Evolutionary conservation across 2,888 invertebrate species (phyloP).

Genomic region (Rhabditophanes sp.): DNA sequence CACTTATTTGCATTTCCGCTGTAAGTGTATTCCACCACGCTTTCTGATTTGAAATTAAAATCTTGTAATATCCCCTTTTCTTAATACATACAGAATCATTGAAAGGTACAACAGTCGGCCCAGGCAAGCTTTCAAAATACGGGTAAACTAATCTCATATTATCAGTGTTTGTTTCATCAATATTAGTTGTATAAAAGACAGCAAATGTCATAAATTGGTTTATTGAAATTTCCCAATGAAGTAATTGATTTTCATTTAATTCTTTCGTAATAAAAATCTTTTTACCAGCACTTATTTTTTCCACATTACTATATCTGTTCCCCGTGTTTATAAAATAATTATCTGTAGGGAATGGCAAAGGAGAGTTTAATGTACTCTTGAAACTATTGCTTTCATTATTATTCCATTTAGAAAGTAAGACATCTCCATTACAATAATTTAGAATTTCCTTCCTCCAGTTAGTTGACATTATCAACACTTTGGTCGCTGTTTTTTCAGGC

Average conservation of each 20-base stretch:
- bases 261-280: constrained; percentile 14
- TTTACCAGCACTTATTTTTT: constrained; percentile 13
- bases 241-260: constrained; percentile 11
- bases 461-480: constrained; percentile 14
- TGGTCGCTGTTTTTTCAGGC: constrained; percentile 33
- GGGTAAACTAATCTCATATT: too few species aligned
- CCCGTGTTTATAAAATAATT: not conserved
- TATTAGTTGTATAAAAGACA: too few species aligned
- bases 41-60: too few species aligned
- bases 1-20: too few species aligned
- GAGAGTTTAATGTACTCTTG: too few species aligned
- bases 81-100: too few species aligned
- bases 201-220: too few species aligned
- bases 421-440: constrained; percentile 14
- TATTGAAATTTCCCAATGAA: constrained; percentile 14
- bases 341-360: not conserved
- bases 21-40: too few species aligned
- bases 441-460: constrained; percentile 28
- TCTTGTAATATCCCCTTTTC: too few species aligned
- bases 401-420: constrained; percentile 27
- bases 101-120: too few species aligned
- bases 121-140: too few species aligned
- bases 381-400: constrained; percentile 14
- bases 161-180: too few species aligned
- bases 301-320: not conserved